phyloP scores from a whole-genome alignment of 2,113 vertebrate species.

The Festucalex cinctus region DNA sequence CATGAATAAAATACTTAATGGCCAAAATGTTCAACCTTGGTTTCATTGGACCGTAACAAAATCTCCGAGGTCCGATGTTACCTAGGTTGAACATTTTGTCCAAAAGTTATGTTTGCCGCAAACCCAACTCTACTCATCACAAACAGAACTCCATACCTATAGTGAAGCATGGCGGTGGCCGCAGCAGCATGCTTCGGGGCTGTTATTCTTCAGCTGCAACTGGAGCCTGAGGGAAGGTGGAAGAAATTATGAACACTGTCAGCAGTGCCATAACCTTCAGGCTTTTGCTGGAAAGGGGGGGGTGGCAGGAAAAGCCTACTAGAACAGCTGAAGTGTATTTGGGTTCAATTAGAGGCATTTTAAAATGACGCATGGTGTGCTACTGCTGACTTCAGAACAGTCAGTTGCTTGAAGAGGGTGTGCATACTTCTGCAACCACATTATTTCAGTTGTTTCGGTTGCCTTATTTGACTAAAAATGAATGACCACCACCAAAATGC shows the following conservation, averaged over 20 bases:
- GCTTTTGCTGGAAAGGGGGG: background rate
- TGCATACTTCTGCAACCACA: background rate
- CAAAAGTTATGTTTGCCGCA: background rate
- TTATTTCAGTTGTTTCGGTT: background rate
- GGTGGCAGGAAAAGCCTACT: background rate
- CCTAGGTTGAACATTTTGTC: background rate
- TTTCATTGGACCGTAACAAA: background rate
- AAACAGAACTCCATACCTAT: background rate
- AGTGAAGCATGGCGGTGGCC: background rate
- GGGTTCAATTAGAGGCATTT: background rate
- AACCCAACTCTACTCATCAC: background rate
- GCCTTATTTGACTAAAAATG: too few species aligned
- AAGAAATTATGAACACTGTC: background rate
- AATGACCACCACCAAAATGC: too few species aligned
- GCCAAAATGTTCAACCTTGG: background rate
- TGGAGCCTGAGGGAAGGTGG: background rate
- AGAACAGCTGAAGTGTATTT: background rate
- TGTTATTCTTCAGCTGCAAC: background rate
- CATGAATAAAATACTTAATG: background rate
- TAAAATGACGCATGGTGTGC: background rate
- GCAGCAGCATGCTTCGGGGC: background rate
- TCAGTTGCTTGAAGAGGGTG: background rate
- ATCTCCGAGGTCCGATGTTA: background rate
- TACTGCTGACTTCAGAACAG: background rate
- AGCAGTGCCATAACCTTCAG: background rate